Evolutionary conservation across 2,113 vertebrate genomes (phyloP).

Genomic region (Entomyzon cyanotis): DNA sequence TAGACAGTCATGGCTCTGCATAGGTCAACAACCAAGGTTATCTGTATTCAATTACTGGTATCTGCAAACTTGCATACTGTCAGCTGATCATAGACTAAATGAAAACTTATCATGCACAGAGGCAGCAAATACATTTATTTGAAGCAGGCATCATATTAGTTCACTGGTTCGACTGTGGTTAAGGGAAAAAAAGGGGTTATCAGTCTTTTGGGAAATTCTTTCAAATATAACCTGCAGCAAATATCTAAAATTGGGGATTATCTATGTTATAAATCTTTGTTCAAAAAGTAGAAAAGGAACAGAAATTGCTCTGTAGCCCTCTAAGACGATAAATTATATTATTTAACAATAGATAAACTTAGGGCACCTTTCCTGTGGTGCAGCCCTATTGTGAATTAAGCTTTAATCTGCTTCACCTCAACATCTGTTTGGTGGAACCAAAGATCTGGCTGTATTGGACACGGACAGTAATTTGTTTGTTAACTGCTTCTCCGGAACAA

Average conservation of each 20-base stretch:
- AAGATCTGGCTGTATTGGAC: slow-evolving; percentile 63
- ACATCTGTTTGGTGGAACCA: slow-evolving; percentile 53
- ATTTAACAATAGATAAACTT: slow-evolving; percentile 91
- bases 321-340: slow-evolving; percentile 90
- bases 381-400: slow-evolving; percentile 82
- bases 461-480: slow-evolving; percentile 77
- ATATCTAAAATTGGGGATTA: slow-evolving; percentile 80
- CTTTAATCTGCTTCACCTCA: slow-evolving; percentile 74
- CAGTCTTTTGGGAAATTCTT: slow-evolving; percentile 66
- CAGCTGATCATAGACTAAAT: slow-evolving; percentile 77
- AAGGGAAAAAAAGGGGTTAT: slow-evolving; percentile 35
- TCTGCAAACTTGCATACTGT: slow-evolving; percentile 82
- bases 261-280: slow-evolving; percentile 74
- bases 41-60: slow-evolving; percentile 81
- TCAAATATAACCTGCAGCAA: slow-evolving; percentile 47
- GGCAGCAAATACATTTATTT: slow-evolving; percentile 79
- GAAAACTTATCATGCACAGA: slow-evolving; percentile 77
- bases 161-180: slow-evolving; percentile 65
- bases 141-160: slow-evolving; percentile 76
- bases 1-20: slow-evolving; percentile 71
- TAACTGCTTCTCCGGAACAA: slow-evolving; percentile 75
- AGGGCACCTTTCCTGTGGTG: slow-evolving; percentile 85
- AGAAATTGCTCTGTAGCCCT: slow-evolving; percentile 85
- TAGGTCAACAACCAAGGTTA: slow-evolving; percentile 83
- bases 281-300: slow-evolving; percentile 77